A percentile compares a stretch with the other conserved stretches of the same genome.
phyloP scores from a whole-genome alignment of 1,140 invertebrate species.

The Nasonia longicornis region DNA sequence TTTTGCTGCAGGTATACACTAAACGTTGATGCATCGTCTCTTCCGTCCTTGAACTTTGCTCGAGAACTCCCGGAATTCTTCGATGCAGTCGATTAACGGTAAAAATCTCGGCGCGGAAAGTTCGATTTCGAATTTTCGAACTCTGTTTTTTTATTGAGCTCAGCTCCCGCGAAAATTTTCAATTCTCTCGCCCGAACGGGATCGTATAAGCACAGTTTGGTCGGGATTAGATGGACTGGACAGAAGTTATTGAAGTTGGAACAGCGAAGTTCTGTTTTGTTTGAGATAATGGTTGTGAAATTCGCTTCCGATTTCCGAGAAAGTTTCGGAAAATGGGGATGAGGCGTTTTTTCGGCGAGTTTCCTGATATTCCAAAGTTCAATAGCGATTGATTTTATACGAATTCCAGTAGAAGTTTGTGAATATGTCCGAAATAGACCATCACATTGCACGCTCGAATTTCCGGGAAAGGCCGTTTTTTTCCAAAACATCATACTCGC shows the following conservation, averaged over 20 bases:
- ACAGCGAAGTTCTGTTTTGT: background rate
- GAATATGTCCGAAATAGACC: background rate
- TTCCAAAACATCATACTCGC: background rate
- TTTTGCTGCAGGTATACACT: background rate
- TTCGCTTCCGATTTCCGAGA: background rate
- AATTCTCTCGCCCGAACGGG: background rate
- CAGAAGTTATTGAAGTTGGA: background rate
- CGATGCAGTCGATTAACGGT: background rate
- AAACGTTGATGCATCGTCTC: background rate
- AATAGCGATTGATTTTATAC: background rate
- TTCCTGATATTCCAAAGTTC: background rate
- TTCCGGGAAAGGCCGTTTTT: background rate
- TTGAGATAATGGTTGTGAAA: background rate
- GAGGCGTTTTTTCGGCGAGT: background rate
- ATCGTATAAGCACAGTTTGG: background rate
- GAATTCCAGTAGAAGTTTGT: background rate
- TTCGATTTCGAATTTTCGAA: too few relatives aligned
- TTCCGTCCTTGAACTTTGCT: constrained; percentile 5
- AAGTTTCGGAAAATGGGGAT: background rate
- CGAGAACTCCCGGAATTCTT: background rate
- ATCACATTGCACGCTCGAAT: background rate
- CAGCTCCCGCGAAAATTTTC: background rate
- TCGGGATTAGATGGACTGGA: background rate
- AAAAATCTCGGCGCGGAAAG: background rate
- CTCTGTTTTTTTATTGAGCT: background rate